These are phyloP conservation scores for Bombus fervidus DNA, from an alignment of 1,140 invertebrate species.

Conservation along the genomic window DNA sequence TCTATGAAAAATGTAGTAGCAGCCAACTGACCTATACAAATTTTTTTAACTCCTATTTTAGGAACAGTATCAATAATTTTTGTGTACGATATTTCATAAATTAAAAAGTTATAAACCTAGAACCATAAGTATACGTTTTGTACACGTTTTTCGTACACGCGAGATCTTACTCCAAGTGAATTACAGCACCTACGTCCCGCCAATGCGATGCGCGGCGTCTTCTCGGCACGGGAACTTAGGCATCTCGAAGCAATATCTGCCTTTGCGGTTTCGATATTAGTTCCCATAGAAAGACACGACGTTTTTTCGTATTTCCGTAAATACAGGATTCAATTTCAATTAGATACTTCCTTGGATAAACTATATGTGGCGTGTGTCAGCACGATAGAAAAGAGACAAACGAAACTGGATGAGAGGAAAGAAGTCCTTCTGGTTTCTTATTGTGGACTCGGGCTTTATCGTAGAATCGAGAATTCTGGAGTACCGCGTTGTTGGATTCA, in stretches of 20 bases:
- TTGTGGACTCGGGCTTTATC: neutral
- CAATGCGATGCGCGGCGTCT: neutral
- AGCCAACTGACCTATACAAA: too few species aligned
- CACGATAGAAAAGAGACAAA: neutral
- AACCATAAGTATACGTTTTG: too few species aligned
- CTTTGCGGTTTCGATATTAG: conserved; percentile 31
- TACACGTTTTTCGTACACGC: too few species aligned
- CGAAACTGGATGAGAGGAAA: neutral
- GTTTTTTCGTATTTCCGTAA: conserved; percentile 20
- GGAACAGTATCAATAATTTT: too few species aligned
- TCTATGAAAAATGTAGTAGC: too few species aligned
- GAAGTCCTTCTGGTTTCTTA: neutral
- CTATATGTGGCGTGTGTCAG: neutral
- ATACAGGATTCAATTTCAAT: conserved; percentile 32
- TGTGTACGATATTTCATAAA: neutral
- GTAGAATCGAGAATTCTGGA: neutral
- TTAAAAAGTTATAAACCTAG: neutral
- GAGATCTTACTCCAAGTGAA: too few species aligned
- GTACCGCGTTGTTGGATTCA: neutral
- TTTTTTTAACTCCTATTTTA: too few species aligned
- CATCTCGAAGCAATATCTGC: conserved; percentile 29
- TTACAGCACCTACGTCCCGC: neutral
- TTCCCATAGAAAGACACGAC: neutral
- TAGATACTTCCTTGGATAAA: conserved; percentile 21
- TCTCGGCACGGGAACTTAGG: conserved; percentile 7